Evolutionary conservation across 2,797 vertebrate genomes (phyloP).

Genomic region (Propithecus perrieri): DNA sequence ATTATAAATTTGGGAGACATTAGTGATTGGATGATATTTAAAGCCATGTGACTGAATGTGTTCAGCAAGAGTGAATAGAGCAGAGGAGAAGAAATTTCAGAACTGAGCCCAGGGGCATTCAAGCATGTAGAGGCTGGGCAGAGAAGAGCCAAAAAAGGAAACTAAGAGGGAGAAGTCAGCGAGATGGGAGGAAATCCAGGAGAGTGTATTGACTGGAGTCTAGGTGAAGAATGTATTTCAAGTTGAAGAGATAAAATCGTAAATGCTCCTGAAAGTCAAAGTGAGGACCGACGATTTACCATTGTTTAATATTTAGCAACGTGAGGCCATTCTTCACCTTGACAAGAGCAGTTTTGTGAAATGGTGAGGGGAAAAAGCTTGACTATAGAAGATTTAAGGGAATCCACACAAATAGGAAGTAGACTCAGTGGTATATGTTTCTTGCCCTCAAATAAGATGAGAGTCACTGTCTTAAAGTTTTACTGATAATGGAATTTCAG

Average conservation of each 20-base stretch:
- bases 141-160: background rate
- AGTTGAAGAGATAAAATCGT: background rate
- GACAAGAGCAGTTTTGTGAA: background rate
- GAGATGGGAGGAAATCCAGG: background rate
- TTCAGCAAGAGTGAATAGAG: background rate
- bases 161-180: background rate
- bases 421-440: background rate
- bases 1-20: background rate
- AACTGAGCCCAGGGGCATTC: background rate
- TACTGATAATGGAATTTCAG: constrained; percentile 37
- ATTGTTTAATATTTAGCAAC: background rate
- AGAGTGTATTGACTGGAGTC: background rate
- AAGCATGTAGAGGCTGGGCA: background rate
- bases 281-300: background rate
- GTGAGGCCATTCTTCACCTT: background rate
- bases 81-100: background rate
- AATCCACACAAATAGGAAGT: background rate
- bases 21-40: background rate
- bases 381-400: background rate
- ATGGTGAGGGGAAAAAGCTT: background rate
- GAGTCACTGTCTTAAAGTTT: constrained; percentile 11
- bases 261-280: background rate
- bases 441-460: background rate
- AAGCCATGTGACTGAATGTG: background rate
- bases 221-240: background rate